phyloP scores from a whole-genome alignment of 2,888 invertebrate species.

The Synanthedon formicaeformis region DNA sequence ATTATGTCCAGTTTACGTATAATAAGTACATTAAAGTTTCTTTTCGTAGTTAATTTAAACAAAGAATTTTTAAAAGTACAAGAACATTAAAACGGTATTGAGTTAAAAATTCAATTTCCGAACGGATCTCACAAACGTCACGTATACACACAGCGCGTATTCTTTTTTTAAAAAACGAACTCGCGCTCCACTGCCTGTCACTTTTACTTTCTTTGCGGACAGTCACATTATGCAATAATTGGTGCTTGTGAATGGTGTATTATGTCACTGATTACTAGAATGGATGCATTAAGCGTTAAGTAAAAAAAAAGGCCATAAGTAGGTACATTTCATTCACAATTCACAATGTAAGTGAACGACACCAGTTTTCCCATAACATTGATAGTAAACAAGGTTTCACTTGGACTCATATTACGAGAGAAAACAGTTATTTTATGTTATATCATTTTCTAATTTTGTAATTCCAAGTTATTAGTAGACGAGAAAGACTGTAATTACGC shows the following conservation, averaged over 20 bases:
- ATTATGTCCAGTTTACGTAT: too few relatives aligned
- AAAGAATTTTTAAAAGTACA: slow-evolving; percentile 10
- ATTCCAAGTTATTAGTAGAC: too few relatives aligned
- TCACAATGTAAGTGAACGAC: slow-evolving; percentile 18
- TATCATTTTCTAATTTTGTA: background rate
- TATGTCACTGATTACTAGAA: slow-evolving; percentile 24
- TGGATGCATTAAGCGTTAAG: background rate
- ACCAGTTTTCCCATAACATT: slow-evolving; percentile 8
- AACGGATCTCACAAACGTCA: slow-evolving; percentile 3
- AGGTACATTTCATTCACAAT: slow-evolving; percentile 11
- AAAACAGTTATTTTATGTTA: background rate
- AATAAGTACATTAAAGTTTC: too few relatives aligned
- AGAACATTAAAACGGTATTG: slow-evolving; percentile 10
- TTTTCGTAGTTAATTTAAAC: too few relatives aligned
- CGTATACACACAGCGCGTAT: slow-evolving; percentile 5
- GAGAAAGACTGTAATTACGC: too few relatives aligned
- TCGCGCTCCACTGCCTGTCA: slow-evolving; percentile 36
- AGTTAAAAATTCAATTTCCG: slow-evolving; percentile 3
- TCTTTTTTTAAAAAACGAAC: slow-evolving; percentile 16
- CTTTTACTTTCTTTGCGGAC: slow-evolving; percentile 56
- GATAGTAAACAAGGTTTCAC: background rate
- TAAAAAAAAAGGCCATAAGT: background rate
- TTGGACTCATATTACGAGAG: background rate
- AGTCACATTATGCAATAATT: slow-evolving; percentile 42
- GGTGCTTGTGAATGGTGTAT: slow-evolving; percentile 31